Percentiles rank a stretch among this genome's conserved stretches.
Evolutionary conservation across 2,113 vertebrate genomes (phyloP).

Genomic region (Rhadina sibilatrix): DNA sequence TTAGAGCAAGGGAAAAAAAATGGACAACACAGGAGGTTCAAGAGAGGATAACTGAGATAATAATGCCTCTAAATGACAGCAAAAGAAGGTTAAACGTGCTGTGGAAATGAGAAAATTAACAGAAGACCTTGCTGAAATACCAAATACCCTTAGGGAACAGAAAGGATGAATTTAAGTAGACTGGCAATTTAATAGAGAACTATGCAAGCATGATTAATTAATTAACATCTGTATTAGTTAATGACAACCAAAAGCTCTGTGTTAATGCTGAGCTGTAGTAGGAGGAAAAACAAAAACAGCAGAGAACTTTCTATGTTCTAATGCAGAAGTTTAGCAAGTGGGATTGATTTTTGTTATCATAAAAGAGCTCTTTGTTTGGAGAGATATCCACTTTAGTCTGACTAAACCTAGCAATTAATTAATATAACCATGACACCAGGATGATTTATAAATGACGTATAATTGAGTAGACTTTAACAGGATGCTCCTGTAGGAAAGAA

Average conservation of each 20-base stretch:
- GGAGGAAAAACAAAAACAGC: not conserved
- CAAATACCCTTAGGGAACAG: conserved; percentile 19
- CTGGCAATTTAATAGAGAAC: conserved; percentile 1
- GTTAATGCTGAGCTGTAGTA: not conserved
- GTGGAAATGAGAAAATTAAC: not conserved
- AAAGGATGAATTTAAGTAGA: conserved; percentile 18
- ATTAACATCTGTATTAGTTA: conserved; percentile 37
- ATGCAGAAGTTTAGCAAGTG: not conserved
- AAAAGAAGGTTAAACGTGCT: not conserved
- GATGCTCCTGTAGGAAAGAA: not conserved
- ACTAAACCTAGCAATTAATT: not conserved
- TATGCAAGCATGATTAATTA: conserved; percentile 29
- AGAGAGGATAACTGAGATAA: not conserved
- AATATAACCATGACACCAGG: not conserved
- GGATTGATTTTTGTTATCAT: not conserved
- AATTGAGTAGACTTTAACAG: not conserved
- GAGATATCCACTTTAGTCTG: not conserved
- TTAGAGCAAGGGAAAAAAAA: not conserved
- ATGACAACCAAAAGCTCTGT: not conserved
- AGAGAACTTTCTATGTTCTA: not conserved
- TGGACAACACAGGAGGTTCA: not conserved
- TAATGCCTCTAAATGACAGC: not conserved
- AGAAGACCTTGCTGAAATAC: not conserved
- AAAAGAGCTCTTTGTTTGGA: not conserved
- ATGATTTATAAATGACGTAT: not conserved